Evolutionary conservation across 1,140 invertebrate genomes (phyloP).

Genomic region (Reticulitermes speratus): DNA sequence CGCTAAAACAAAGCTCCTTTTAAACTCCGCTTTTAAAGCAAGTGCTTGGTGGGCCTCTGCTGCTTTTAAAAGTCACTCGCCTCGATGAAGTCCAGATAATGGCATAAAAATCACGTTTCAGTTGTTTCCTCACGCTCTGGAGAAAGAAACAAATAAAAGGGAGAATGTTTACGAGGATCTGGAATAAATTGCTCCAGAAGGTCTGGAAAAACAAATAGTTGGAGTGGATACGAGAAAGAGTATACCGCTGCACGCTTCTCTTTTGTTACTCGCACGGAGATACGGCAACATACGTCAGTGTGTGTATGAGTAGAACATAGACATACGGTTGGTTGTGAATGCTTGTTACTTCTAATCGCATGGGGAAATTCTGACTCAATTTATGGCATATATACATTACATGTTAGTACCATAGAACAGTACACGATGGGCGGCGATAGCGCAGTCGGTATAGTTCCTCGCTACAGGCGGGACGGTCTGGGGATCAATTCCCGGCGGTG

Average conservation of each 20-base stretch:
- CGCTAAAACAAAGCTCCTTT: not conserved
- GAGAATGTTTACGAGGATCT: not conserved
- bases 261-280: not conserved
- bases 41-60: not conserved
- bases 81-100: not conserved
- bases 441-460: too few species aligned
- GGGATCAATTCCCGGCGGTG: too few species aligned
- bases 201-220: not conserved
- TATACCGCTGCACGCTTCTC: not conserved
- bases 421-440: too few species aligned
- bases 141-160: not conserved
- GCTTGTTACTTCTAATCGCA: too few species aligned
- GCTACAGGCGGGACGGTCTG: too few species aligned
- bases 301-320: too few species aligned
- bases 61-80: not conserved
- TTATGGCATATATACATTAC: too few species aligned
- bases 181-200: constrained; percentile 11
- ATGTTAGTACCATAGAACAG: too few species aligned
- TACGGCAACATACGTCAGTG: not conserved
- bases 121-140: not conserved
- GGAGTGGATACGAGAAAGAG: not conserved
- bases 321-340: too few species aligned
- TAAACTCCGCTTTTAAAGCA: not conserved
- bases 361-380: too few species aligned
- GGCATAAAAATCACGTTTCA: constrained; percentile 2